phyloP scores from a whole-genome alignment of 1,140 invertebrate genomes.

The Penaeus indicus region DNA sequence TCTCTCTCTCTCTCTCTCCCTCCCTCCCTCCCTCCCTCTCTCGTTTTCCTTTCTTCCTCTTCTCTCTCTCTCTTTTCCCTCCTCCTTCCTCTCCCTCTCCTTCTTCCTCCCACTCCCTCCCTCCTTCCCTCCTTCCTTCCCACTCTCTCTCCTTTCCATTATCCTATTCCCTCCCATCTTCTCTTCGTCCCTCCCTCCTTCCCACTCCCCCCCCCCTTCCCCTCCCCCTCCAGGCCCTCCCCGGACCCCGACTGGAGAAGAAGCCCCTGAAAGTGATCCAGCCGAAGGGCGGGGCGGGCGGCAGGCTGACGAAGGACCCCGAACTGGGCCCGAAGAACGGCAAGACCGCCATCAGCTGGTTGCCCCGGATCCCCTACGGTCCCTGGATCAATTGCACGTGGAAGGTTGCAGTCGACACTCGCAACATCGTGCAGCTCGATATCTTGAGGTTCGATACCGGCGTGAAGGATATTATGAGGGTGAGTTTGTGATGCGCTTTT shows the following conservation, averaged over 20 bases:
- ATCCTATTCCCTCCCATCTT: too few relatives aligned
- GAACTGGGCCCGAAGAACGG: not conserved
- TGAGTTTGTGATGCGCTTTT: not conserved
- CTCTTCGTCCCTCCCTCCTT: too few relatives aligned
- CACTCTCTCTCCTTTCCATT: too few relatives aligned
- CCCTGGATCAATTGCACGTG: constrained; percentile 54
- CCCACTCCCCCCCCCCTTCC: too few relatives aligned
- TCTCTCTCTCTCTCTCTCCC: too few relatives aligned
- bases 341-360: constrained; percentile 23
- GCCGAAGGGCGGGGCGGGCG: too few relatives aligned
- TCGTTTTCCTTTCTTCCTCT: too few relatives aligned
- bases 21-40: too few relatives aligned
- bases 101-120: too few relatives aligned
- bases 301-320: not conserved
- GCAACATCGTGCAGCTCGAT: constrained; percentile 41
- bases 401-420: constrained; percentile 24
- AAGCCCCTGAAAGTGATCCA: not conserved
- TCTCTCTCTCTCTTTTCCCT: too few relatives aligned
- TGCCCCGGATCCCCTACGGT: constrained; percentile 23
- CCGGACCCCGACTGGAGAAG: constrained; percentile 26
- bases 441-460: constrained; percentile 39
- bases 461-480: constrained; percentile 32
- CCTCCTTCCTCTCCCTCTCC: too few relatives aligned
- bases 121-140: too few relatives aligned
- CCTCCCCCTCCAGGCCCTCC: not conserved